A percentile compares a stretch with the other conserved stretches of the same genome.
Conservation (phyloP, 2,113 vertebrate species). For the Neogobius melanostomus region DNA sequence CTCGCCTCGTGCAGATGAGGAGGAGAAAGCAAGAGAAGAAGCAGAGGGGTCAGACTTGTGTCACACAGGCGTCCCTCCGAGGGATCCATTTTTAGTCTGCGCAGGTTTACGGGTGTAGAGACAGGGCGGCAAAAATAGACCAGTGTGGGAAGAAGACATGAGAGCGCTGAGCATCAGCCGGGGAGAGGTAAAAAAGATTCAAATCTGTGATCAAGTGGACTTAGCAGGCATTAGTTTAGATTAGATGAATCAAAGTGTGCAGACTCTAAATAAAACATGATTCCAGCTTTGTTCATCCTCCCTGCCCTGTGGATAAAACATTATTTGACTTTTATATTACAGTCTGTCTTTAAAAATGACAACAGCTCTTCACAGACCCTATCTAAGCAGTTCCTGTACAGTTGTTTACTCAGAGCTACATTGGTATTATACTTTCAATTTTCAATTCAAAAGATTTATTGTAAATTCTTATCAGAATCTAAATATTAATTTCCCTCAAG, state of each 20-base stretch:
- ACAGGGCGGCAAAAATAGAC: constrained; percentile 13
- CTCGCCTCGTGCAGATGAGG: constrained; percentile 1
- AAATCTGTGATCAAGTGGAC: neutral
- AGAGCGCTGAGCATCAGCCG: constrained; percentile 13
- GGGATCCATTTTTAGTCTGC: constrained; percentile 49
- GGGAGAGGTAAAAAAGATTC: neutral
- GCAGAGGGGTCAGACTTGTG: constrained; percentile 55
- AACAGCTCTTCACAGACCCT: no score
- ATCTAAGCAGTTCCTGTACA: no score
- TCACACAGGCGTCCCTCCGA: constrained; percentile 44
- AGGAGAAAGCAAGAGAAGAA: constrained; percentile 12
- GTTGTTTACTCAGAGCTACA: no score
- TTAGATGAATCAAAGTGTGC: neutral
- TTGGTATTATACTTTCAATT: no score
- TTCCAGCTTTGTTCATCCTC: no score
- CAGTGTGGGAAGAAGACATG: constrained; percentile 27
- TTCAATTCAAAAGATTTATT: no score
- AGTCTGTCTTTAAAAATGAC: no score
- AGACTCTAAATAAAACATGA: neutral
- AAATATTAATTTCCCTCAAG: no score
- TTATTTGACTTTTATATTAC: no score
- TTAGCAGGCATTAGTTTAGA: no score
- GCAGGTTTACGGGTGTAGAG: constrained; percentile 27
- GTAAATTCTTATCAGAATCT: no score
- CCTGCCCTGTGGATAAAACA: no score